phyloP scores from a whole-genome alignment of 2,888 invertebrate species.

The Drosophila kambysellisi region DNA sequence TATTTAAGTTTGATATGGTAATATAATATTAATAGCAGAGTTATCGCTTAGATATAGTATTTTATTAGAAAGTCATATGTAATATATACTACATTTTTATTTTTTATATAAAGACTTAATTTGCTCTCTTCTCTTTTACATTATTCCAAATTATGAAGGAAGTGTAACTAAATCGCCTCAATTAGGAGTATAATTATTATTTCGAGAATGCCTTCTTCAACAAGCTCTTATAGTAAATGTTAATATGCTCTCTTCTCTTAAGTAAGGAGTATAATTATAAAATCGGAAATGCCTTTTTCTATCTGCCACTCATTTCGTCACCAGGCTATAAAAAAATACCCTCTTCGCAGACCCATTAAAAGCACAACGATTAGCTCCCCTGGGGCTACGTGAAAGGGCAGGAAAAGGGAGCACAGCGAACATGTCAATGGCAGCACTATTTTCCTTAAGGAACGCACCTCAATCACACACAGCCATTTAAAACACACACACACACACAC shows the following conservation, averaged over 20 bases:
- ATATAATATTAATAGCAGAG: not conserved
- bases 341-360: slow-evolving; percentile 13
- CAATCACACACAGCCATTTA: slow-evolving; percentile 42
- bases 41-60: not conserved
- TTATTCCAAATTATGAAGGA: not conserved
- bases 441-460: slow-evolving; percentile 37
- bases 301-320: slow-evolving; percentile 10
- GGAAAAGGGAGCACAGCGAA: not conserved
- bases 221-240: no score
- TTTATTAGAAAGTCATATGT: not conserved
- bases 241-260: no score
- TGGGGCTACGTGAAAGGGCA: not conserved
- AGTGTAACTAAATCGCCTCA: not conserved
- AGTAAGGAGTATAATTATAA: not conserved
- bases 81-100: no score
- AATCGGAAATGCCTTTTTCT: not conserved
- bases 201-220: not conserved
- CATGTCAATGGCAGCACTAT: slow-evolving; percentile 48
- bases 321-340: slow-evolving; percentile 1
- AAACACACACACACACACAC: not conserved
- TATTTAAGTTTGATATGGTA: no score
- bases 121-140: not conserved
- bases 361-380: slow-evolving; percentile 46
- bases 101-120: not conserved
- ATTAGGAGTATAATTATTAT: not conserved